These are phyloP conservation scores for Porites lobata DNA, from an alignment of 92 coral and sea anemone species.

Conservation along the genomic window DNA sequence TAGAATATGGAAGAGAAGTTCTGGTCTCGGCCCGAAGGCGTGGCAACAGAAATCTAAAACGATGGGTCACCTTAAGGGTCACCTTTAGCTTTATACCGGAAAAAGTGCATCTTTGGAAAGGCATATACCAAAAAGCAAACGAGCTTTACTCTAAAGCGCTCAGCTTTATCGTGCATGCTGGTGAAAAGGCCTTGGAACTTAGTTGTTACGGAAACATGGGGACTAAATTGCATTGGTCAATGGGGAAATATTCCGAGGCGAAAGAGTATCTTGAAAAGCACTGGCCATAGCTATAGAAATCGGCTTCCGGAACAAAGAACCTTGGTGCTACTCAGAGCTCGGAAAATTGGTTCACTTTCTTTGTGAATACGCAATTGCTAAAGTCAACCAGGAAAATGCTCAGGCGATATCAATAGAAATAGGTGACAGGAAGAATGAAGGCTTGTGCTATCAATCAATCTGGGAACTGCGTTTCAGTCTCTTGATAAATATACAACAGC, in stretches of 20 bases:
- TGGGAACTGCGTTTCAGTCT: not conserved
- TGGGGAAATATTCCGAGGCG: too few species aligned
- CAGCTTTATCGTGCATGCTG: not conserved
- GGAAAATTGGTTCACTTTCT: too few species aligned
- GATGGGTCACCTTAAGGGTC: not conserved
- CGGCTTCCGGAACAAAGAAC: not conserved
- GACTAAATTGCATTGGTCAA: not conserved
- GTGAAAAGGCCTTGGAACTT: not conserved
- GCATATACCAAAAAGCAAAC: not conserved
- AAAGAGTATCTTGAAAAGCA: too few species aligned
- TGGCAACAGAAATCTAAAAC: not conserved
- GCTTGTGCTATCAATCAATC: not conserved
- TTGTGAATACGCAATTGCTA: too few species aligned
- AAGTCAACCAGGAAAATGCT: too few species aligned
- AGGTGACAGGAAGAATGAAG: not conserved
- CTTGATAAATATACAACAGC: not conserved
- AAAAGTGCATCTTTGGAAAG: not conserved
- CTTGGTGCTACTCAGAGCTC: too few species aligned
- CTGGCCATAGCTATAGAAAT: not conserved
- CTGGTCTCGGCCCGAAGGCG: not conserved
- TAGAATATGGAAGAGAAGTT: not conserved
- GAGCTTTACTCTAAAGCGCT: not conserved
- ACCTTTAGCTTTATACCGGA: not conserved
- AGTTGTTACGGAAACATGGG: not conserved
- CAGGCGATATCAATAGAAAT: too few species aligned